A percentile compares a stretch with the other conserved stretches of the same genome.
Evolutionary conservation across 2,797 vertebrate genomes (phyloP).

Genomic region (Nyctalus aviator): DNA sequence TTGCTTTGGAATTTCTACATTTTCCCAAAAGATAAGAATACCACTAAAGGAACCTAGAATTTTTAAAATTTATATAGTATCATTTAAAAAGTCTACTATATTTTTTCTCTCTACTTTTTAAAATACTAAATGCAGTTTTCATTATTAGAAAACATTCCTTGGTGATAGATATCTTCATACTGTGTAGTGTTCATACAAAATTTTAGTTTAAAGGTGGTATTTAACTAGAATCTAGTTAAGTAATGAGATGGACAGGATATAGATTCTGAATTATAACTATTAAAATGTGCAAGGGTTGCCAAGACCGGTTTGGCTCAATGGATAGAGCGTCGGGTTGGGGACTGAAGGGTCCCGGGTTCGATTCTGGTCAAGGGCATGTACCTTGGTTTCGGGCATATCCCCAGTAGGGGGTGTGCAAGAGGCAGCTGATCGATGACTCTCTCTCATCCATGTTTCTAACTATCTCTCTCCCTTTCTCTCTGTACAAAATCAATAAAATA

Average conservation of each 20-base stretch:
- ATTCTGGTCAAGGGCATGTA: too few relatives aligned
- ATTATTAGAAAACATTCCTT: constrained; percentile 45
- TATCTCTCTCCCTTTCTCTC: too few relatives aligned
- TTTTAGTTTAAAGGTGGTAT: constrained; percentile 38
- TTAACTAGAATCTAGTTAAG: not conserved
- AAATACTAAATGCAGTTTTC: constrained; percentile 27
- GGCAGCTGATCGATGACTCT: too few relatives aligned
- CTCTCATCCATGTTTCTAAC: too few relatives aligned
- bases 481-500: too few relatives aligned
- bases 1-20: constrained; percentile 15
- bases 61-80: not conserved
- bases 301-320: too few relatives aligned
- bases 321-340: too few relatives aligned
- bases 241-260: constrained; percentile 13
- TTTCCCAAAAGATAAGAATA: constrained; percentile 4
- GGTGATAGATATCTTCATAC: not conserved
- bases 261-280: constrained; percentile 35
- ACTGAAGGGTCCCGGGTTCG: too few relatives aligned
- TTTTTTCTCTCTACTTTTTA: constrained; percentile 46
- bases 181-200: constrained; percentile 32
- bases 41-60: not conserved
- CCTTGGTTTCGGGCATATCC: too few relatives aligned
- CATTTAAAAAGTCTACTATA: not conserved
- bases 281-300: constrained; percentile 37
- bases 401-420: too few relatives aligned